Percentiles rank a stretch among this genome's conserved stretches.
These are phyloP conservation scores for Scartelaos histophorus DNA, from an alignment of 2,113 vertebrate species.

Conservation along the genomic window DNA sequence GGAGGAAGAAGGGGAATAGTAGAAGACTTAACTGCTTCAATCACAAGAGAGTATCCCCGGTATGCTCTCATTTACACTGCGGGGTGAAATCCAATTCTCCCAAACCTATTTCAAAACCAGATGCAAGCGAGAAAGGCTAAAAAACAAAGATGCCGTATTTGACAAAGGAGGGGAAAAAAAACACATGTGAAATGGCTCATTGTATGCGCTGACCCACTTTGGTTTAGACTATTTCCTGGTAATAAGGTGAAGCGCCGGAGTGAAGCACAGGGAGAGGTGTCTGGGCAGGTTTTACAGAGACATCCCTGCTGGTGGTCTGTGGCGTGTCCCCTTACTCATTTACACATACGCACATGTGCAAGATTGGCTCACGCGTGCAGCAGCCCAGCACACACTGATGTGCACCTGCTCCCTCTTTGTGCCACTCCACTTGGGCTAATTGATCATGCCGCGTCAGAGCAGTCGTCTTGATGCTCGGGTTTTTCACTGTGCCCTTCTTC, in stretches of 20 bases:
- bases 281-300: constrained; percentile 55
- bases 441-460: constrained; percentile 67
- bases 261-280: constrained; percentile 53
- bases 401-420: constrained; percentile 68
- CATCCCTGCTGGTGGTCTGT: constrained; percentile 55
- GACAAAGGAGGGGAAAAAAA: background rate
- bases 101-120: constrained; percentile 23
- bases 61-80: constrained; percentile 23
- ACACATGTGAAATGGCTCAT: constrained; percentile 23
- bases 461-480: constrained; percentile 23
- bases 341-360: constrained; percentile 43
- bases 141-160: constrained; percentile 3
- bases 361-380: constrained; percentile 27
- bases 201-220: constrained; percentile 55
- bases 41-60: constrained; percentile 7
- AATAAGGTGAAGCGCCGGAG: constrained; percentile 56
- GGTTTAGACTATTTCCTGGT: constrained; percentile 40
- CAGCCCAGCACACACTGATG: constrained; percentile 45
- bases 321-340: constrained; percentile 44
- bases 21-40: constrained; percentile 43
- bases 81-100: constrained; percentile 14
- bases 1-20: constrained; percentile 41
- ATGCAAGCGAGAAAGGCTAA: background rate
- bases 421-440: constrained; percentile 72
- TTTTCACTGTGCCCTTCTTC: constrained; percentile 43